These are phyloP conservation scores for Saccostrea echinata DNA, from an alignment of 1,140 invertebrate species.

Conservation along the genomic window DNA sequence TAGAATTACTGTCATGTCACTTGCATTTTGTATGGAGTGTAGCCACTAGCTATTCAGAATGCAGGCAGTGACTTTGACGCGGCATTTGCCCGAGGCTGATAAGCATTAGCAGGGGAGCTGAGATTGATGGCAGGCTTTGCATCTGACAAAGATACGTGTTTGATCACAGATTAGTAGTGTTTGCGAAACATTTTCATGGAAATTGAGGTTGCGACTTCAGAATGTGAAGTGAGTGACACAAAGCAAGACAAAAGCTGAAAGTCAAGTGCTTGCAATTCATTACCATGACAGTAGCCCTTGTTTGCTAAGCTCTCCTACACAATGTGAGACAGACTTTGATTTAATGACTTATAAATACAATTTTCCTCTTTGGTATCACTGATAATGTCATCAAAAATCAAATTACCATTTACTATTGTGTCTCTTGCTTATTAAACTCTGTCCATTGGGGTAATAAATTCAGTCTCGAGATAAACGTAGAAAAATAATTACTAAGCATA, in stretches of 20 bases:
- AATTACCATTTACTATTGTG: background rate
- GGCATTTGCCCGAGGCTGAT: background rate
- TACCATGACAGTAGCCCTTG: background rate
- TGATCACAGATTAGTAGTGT: slow-evolving; percentile 32
- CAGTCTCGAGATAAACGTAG: background rate
- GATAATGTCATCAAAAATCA: background rate
- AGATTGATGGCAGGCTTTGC: background rate
- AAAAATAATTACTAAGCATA: background rate
- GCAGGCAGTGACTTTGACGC: background rate
- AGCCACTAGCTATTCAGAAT: slow-evolving; percentile 8
- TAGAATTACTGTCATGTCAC: slow-evolving; percentile 7
- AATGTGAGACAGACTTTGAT: background rate
- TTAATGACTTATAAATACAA: slow-evolving; percentile 32
- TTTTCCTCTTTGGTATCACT: background rate
- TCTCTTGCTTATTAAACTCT: background rate
- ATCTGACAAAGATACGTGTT: slow-evolving; percentile 11
- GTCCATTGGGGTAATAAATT: background rate
- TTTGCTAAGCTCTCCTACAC: background rate
- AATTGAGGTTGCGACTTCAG: slow-evolving; percentile 11
- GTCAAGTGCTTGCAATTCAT: slow-evolving; percentile 29
- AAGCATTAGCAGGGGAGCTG: slow-evolving; percentile 22
- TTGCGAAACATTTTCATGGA: slow-evolving; percentile 41
- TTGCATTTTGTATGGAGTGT: background rate
- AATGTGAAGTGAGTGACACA: slow-evolving; percentile 4
- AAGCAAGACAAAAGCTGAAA: slow-evolving; percentile 11